Evolutionary conservation across 2,888 invertebrate species (phyloP), one percentile per base, ranked within the genome.

Genomic region (Drosophila engyochracea): DNA sequence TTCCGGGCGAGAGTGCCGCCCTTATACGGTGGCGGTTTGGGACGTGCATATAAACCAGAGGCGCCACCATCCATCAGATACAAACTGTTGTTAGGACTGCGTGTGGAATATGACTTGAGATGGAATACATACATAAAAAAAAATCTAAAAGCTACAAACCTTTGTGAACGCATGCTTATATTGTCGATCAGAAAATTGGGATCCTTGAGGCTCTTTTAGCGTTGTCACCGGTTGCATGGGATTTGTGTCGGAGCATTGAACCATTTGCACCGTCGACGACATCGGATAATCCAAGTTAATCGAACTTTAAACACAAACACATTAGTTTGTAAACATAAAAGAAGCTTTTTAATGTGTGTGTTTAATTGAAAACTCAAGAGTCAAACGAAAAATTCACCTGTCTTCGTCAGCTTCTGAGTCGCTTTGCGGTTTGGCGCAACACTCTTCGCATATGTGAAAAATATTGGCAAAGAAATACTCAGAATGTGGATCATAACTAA

Each of bases 391-490:
- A 78, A 74, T 68, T 89, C 87, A 91, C 91, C 85, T 91, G 68
- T 80, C 72, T 39, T 77, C 82, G 49, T 83, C 81, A 67, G 80
- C 57, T 44, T 81, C 82, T 52, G 82, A 82, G 58, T 83, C 82
- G 62, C 57, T 77, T 62, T 72, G 70, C 55, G 65, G 51, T 73
- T 73, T 79, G 25, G 70, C 81, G 74, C 90, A 90, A 54, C 90
- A 85, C 91, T 96, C 96, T 91, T 95, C 95, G 93, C 96, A 96
- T 91, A 96, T 95, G 92, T 96, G 96, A 94, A 96, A 96, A 90
- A 96, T 95, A 91, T 95, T 95, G 80, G 95, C 94, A 93, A 96
- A 94, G 94, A 95, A 96, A 89, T 94, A 94, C 88, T 96, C 95
- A 65, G 96, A 96, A 73, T 94, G 94, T 62, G 94, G 94, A 94